Evolutionary conservation across 1,140 invertebrate genomes (phyloP), one percentile per base, ranked within the genome.

Genomic region (Vollenhovia emeryi): DNA sequence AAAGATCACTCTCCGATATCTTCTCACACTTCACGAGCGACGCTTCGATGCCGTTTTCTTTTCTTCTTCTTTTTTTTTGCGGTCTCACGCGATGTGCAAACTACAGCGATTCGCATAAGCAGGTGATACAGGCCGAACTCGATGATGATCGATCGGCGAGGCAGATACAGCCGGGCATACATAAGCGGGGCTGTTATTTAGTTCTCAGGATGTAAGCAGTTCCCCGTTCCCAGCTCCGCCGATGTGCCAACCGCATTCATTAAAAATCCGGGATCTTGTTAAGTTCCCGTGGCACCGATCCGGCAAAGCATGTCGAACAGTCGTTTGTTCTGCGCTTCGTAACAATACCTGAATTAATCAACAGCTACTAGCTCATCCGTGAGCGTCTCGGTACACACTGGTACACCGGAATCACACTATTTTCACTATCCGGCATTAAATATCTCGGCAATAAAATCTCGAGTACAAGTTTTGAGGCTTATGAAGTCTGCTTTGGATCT

Each of bases 251-350:
- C 85, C 68, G 85, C 84, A 82, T 91, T 91, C 90, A 91, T 91
- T 91, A 91, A 90, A 85, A 87, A 90, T 91, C 86, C 75, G 86
- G 74, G 73, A 88, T 91, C 89, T 90, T 71, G 88, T 86, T 84
- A 87, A 86, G 90, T 91, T 91, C 88, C 89, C 90, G 90, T 89
- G 90, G 87, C 88, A 89, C 89, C 84, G 87, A 89, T 90, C 88
- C 88, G 83, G 57, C 24, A 87, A 87, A 86, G 57, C 88, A 80
- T 87, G 80, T 85, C 85, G 80, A 80, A 75, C 74, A 48, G 55
- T 43, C 66, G 71, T 85, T 88, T 90, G 80, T 85, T 88, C 87
- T 62, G 48, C 33, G 21, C 66, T 83, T 79, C 80, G 66, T 71
- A 74, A 89, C 66, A 84, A 87, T 88, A 80, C 33, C 36, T 84